phyloP scores from a whole-genome alignment of 2,113 vertebrate species.

The Burhinus oedicnemus region DNA sequence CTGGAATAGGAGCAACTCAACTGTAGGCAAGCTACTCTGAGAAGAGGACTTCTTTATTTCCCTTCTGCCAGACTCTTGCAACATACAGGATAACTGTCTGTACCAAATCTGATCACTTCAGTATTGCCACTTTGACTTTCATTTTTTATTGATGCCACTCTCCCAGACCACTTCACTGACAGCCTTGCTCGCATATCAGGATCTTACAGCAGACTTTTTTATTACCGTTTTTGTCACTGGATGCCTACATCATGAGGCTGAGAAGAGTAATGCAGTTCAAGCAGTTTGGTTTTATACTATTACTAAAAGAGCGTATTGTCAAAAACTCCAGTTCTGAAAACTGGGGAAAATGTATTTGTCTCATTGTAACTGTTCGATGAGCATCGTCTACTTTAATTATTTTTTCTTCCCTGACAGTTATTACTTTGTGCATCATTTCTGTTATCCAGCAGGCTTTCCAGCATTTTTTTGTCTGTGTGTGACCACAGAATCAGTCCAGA shows the following conservation, averaged over 20 bases:
- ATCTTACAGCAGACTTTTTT: not conserved
- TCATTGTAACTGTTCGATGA: not conserved
- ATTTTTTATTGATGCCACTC: not conserved
- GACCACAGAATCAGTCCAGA: not conserved
- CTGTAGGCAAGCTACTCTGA: not conserved
- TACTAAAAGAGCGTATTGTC: not conserved
- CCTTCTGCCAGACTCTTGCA: not conserved
- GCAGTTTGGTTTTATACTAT: not conserved
- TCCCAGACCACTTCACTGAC: not conserved
- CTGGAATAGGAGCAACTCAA: not conserved
- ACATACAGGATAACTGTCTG: not conserved
- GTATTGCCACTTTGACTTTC: not conserved
- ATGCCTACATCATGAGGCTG: not conserved
- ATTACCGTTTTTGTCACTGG: not conserved
- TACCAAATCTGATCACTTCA: not conserved
- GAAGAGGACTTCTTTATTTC: not conserved
- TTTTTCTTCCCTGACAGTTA: not conserved
- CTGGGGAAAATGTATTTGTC: not conserved
- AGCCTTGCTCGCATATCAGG: not conserved
- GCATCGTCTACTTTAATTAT: not conserved
- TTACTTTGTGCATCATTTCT: not conserved
- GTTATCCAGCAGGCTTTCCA: not conserved
- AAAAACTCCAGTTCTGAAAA: not conserved
- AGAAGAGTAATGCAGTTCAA: not conserved
- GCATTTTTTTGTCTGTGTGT: not conserved